Conservation (phyloP, 2,888 invertebrate species). For the Zele albiditarsus region DNA sequence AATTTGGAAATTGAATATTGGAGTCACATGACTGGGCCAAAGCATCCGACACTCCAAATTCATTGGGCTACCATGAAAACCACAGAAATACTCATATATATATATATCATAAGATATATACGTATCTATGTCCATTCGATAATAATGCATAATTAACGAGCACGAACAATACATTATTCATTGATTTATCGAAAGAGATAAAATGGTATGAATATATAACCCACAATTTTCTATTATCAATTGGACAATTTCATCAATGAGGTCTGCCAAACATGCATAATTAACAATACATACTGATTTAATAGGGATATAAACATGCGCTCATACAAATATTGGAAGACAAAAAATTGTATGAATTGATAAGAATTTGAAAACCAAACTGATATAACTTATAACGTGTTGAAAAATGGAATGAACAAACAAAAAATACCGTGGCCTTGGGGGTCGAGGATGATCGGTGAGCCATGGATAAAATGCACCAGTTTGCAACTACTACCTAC, state of each 20-base stretch:
- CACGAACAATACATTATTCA: background rate
- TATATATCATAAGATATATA: too few species aligned
- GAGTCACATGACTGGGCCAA: background rate
- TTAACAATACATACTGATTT: background rate
- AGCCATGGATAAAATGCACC: slow-evolving; percentile 34
- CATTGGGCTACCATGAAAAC: background rate
- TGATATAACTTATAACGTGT: slow-evolving; percentile 16
- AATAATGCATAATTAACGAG: background rate
- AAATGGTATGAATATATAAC: background rate
- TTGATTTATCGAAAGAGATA: background rate
- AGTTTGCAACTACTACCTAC: slow-evolving; percentile 28
- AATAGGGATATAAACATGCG: background rate
- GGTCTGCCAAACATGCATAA: background rate
- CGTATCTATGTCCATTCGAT: background rate
- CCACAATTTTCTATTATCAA: background rate
- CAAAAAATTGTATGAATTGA: background rate
- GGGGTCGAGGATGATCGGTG: slow-evolving; percentile 26
- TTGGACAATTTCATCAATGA: background rate
- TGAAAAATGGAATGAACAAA: slow-evolving; percentile 29
- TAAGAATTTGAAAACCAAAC: background rate
- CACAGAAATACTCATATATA: background rate
- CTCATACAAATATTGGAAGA: background rate
- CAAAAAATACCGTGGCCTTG: slow-evolving; percentile 18
- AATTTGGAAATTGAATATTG: background rate
- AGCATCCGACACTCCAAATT: background rate